These are phyloP conservation scores for Deilephila elpenor DNA, from an alignment of 2,888 invertebrate genomes.

Conservation along the genomic window DNA sequence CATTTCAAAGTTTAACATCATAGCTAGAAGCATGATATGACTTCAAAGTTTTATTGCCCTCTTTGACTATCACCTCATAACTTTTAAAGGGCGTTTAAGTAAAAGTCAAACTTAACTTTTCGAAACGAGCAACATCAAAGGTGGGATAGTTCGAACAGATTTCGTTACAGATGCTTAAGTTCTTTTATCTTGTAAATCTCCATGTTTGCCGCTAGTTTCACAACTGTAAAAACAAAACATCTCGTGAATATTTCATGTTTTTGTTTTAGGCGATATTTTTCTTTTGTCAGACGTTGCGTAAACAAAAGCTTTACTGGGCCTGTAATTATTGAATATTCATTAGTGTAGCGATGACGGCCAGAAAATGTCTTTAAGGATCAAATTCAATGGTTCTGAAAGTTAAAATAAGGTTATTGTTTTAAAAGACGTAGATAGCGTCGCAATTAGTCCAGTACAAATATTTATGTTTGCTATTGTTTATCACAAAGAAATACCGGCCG, in stretches of 20 bases:
- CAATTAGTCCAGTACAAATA: not conserved
- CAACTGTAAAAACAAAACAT: constrained; percentile 65
- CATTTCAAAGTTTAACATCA: not conserved
- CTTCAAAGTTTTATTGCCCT: not conserved
- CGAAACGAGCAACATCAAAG: constrained; percentile 13
- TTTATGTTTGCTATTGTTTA: too few species aligned
- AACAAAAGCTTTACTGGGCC: constrained; percentile 57
- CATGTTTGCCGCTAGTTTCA: constrained; percentile 71
- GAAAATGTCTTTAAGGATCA: not conserved
- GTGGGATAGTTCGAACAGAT: constrained; percentile 47
- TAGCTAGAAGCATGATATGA: not conserved
- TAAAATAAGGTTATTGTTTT: not conserved
- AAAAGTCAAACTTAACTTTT: constrained; percentile 7
- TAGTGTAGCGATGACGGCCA: constrained; percentile 23
- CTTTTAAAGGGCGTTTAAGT: not conserved
- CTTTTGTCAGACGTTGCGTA: constrained; percentile 63
- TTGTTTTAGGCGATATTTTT: constrained; percentile 63
- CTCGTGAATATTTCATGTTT: constrained; percentile 77
- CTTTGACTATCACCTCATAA: not conserved
- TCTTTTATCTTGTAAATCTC: constrained; percentile 75
- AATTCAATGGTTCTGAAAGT: not conserved
- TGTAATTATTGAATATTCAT: constrained; percentile 68
- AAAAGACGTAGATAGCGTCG: not conserved
- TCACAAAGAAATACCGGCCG: too few species aligned
- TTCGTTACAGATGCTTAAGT: constrained; percentile 55